Base-by-base conservation (phyloP, 2,797 vertebrate species). In the Mico argentatus region DNA sequence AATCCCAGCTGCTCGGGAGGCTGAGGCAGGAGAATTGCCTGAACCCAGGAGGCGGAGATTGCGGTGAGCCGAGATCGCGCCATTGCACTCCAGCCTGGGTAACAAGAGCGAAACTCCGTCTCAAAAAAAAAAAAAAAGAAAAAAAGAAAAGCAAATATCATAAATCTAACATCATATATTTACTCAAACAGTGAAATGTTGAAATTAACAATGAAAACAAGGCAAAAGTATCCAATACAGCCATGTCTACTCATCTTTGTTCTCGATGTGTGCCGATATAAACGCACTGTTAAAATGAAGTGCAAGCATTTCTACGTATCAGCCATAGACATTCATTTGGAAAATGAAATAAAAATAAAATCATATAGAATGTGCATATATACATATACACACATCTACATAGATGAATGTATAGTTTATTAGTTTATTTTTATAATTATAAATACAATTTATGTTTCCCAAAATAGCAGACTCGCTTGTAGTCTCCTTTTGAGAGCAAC, bases 21-120 rank as follows among this genome's bases (percentile, higher is more conserved):
- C 48, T 50, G 48, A 50, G 48, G 14, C 48, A 50, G 48, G 48
- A 50, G 14, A 50, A 50, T 50, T 50, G 48, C 48, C 1, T 50
- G 48, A 50, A 50, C 48, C 48, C 48, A 50, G 14, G 48, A 50
- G 14, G 48, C 4, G 1, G 14, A 50, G 48, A 14, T 15, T 50
- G 48, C 0, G 1, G 48, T 50, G 4, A 50, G 14, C 48, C 48
- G 1, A 50, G 48, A 50, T 50, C 48, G 0, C 5, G 14, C 48
- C 14, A 50, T 50, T 50, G 48, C 48, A 50, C 48, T 50, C 48
- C 14, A 50, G 14, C 48, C 14, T 50, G 48, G 48, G 48, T 50
- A 15, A 50, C 48, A 15, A 50, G 48, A 50, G 14, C 1, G 4
- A 50, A 50, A 50, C 4, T 50, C 48, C 0, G 14, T 15, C 48